These are phyloP conservation scores for Cydia strobilella DNA, from an alignment of 1,140 invertebrate genomes.

Conservation along the genomic window DNA sequence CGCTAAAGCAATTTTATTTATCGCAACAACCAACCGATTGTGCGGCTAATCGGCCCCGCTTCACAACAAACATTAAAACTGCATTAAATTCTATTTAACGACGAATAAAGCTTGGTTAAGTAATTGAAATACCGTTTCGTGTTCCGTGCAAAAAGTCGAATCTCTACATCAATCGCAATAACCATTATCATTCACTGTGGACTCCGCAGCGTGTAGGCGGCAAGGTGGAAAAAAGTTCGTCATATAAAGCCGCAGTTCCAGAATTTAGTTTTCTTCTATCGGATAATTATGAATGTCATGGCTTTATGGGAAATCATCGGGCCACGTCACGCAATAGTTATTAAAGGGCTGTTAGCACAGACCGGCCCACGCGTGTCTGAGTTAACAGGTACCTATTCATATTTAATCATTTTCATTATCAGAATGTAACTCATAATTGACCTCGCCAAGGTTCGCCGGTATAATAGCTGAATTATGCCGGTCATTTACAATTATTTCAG, in stretches of 20 bases:
- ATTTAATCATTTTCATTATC: conserved; percentile 29
- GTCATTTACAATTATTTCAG: conserved; percentile 20
- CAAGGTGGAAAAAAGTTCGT: conserved; percentile 4
- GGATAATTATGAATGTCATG: conserved; percentile 65
- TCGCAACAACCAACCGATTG: conserved; percentile 46
- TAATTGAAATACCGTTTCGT: conserved; percentile 59
- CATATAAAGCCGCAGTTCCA: not conserved
- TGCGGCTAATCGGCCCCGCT: conserved; percentile 55
- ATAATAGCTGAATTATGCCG: conserved; percentile 5
- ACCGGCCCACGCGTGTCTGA: conserved; percentile 41
- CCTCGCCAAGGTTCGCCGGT: not conserved
- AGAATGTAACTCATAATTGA: conserved; percentile 21
- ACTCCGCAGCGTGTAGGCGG: not conserved
- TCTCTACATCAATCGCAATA: conserved; percentile 29
- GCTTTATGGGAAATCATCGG: conserved; percentile 54
- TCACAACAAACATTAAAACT: conserved; percentile 69
- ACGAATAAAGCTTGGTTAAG: conserved; percentile 63
- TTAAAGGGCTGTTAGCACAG: conserved; percentile 45
- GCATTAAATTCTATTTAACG: conserved; percentile 72
- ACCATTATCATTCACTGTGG: conserved; percentile 19
- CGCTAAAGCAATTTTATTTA: conserved; percentile 52
- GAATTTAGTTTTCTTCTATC: conserved; percentile 32
- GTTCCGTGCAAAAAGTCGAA: conserved; percentile 45
- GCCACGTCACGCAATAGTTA: conserved; percentile 64
- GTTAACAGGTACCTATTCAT: conserved; percentile 13